Evolutionary conservation across 2,113 vertebrate species (phyloP).

Genomic region (Stigmatopora nigra): DNA sequence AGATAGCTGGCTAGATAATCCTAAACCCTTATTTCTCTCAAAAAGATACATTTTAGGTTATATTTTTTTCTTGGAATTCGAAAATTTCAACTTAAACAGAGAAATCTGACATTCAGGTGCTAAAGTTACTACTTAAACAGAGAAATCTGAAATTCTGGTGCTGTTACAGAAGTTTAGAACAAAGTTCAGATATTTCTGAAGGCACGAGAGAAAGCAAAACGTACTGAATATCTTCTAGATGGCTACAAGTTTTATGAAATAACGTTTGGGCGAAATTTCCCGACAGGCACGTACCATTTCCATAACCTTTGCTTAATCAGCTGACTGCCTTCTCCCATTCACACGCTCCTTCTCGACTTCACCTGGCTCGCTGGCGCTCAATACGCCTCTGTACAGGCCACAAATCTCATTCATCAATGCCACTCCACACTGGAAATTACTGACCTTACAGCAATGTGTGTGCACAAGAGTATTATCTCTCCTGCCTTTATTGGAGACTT

Average conservation of each 20-base stretch:
- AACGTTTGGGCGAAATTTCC: slow-evolving; percentile 40
- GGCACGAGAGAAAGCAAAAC: slow-evolving; percentile 14
- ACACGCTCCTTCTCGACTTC: slow-evolving; percentile 37
- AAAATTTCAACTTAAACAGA: too few species aligned
- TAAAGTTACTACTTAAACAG: too few species aligned
- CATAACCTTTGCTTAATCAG: slow-evolving; percentile 54
- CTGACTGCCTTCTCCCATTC: slow-evolving; percentile 45
- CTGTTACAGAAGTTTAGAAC: too few species aligned
- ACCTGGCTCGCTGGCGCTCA: slow-evolving; percentile 29
- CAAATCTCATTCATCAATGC: slow-evolving; percentile 64
- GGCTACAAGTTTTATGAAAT: slow-evolving; percentile 46
- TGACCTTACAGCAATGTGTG: slow-evolving; percentile 30
- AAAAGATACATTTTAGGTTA: too few species aligned
- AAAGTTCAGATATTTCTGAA: too few species aligned
- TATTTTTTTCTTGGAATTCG: too few species aligned
- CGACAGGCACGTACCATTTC: slow-evolving; percentile 46
- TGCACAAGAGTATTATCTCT: slow-evolving; percentile 54
- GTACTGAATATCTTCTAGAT: slow-evolving; percentile 8
- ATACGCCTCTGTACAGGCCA: slow-evolving; percentile 50
- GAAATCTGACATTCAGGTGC: too few species aligned
- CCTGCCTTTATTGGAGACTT: slow-evolving; percentile 44
- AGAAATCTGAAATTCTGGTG: too few species aligned
- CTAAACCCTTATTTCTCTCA: too few species aligned
- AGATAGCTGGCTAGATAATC: too few species aligned
- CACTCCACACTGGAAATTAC: slow-evolving; percentile 51